Conservation (phyloP, 2,113 vertebrate species). For the Tetrao urogallus region DNA sequence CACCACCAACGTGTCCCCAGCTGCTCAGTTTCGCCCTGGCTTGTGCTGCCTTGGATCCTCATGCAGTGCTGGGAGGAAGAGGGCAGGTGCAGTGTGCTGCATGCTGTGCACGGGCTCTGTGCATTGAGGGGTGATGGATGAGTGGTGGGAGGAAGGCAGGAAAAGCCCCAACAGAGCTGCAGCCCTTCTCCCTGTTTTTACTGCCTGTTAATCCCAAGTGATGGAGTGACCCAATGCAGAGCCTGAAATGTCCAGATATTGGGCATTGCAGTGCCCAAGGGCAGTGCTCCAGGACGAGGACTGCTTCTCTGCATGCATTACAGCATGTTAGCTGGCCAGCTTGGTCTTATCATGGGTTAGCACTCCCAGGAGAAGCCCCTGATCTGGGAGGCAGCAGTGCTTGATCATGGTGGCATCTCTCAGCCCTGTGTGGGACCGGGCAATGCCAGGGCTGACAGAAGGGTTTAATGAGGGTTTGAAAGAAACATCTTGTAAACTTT, state of each 20-base stretch:
- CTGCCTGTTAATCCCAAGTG: neutral
- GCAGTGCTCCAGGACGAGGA: neutral
- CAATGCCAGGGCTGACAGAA: accelerated
- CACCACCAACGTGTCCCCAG: neutral
- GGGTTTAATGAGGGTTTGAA: constrained; percentile 43
- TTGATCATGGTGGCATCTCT: accelerated
- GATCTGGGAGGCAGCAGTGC: neutral
- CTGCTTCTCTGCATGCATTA: neutral
- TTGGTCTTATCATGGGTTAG: accelerated
- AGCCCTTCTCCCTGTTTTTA: neutral
- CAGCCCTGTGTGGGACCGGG: neutral
- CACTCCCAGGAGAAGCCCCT: neutral
- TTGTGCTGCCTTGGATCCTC: neutral
- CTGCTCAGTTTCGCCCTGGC: neutral
- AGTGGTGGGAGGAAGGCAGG: accelerated
- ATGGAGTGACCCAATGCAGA: neutral
- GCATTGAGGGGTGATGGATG: neutral
- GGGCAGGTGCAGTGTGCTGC: neutral
- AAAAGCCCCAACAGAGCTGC: neutral
- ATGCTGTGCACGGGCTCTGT: accelerated
- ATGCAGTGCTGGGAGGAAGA: no score
- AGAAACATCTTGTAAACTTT: constrained; percentile 63
- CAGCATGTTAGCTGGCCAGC: neutral
- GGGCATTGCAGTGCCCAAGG: neutral
- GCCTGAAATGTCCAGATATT: accelerated